Conservation (phyloP, 2,113 vertebrate species). For the Xyliphius kryptos region DNA sequence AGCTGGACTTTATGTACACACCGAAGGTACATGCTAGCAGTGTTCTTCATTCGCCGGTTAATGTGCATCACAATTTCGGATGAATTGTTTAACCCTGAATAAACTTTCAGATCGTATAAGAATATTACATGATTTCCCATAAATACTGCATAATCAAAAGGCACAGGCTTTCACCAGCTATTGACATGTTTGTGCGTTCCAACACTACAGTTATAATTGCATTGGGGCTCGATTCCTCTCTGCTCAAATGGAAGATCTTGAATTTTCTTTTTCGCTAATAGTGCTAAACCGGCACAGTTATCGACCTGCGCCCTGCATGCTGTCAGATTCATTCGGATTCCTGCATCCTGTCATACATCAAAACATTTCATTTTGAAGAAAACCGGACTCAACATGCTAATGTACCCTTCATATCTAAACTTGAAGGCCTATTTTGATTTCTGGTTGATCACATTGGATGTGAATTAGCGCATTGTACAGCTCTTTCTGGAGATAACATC, state of each 20-base stretch:
- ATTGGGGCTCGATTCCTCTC: neutral
- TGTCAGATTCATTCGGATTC: conserved; percentile 1
- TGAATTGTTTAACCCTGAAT: no score
- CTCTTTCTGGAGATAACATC: conserved; percentile 58
- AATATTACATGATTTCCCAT: no score
- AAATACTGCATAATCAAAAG: no score
- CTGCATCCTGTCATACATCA: conserved; percentile 17
- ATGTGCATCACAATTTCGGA: neutral
- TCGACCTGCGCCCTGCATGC: neutral
- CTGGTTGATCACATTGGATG: conserved; percentile 52
- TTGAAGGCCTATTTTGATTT: conserved; percentile 28
- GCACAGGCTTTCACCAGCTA: conserved; percentile 5
- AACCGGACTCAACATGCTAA: conserved; percentile 9
- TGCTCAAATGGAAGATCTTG: conserved; percentile 1
- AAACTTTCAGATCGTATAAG: no score
- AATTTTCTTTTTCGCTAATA: conserved; percentile 11
- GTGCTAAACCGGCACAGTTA: neutral
- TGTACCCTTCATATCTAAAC: conserved; percentile 28
- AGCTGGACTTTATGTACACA: conserved; percentile 24
- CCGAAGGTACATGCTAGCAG: neutral
- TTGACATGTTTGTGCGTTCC: neutral
- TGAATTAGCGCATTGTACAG: conserved; percentile 46
- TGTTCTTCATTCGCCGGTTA: neutral
- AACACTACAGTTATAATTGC: conserved; percentile 5
- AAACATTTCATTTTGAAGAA: conserved; percentile 11